Conservation (phyloP, 2,797 vertebrate species). For the Lutjanus campechanus region DNA sequence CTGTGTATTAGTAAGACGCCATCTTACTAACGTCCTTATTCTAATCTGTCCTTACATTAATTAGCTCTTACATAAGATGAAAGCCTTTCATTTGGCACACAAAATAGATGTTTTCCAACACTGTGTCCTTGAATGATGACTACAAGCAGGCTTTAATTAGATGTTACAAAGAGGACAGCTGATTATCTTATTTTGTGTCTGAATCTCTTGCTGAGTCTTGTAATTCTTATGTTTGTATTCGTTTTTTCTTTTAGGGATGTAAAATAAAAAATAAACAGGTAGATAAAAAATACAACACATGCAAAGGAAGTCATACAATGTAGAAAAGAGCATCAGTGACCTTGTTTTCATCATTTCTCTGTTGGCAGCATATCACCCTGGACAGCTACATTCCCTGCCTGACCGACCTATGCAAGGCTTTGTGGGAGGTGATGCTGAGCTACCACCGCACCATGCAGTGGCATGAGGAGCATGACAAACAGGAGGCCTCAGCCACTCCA, state of each 20-base stretch:
- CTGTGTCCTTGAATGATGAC: slow-evolving; percentile 42
- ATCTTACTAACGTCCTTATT: slow-evolving; percentile 6
- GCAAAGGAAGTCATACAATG: not conserved
- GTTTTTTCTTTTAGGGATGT: not conserved
- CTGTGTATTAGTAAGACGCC: not conserved
- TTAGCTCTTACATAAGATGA: slow-evolving; percentile 38
- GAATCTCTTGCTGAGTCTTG: slow-evolving; percentile 1
- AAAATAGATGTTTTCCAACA: slow-evolving; percentile 35
- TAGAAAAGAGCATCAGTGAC: slow-evolving; percentile 30
- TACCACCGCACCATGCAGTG: slow-evolving; percentile 98
- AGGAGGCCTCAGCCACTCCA: slow-evolving; percentile 79
- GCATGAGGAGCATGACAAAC: slow-evolving; percentile 93
- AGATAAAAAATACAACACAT: not conserved
- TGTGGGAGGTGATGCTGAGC: slow-evolving; percentile 99
- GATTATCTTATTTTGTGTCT: not conserved
- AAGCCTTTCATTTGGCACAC: slow-evolving; percentile 17
- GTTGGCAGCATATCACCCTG: slow-evolving; percentile 92
- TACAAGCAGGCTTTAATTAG: slow-evolving; percentile 44
- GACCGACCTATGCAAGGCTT: slow-evolving; percentile 96
- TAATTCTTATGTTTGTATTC: not conserved
- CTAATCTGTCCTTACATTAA: slow-evolving; percentile 39
- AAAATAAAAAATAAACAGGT: not conserved
- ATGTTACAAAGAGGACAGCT: slow-evolving; percentile 13
- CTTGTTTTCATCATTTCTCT: slow-evolving; percentile 34
- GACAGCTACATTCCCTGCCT: slow-evolving; percentile 99